Evolutionary conservation across 2,797 vertebrate species (phyloP).

Genomic region (Phrynocephalus vlangalii): DNA sequence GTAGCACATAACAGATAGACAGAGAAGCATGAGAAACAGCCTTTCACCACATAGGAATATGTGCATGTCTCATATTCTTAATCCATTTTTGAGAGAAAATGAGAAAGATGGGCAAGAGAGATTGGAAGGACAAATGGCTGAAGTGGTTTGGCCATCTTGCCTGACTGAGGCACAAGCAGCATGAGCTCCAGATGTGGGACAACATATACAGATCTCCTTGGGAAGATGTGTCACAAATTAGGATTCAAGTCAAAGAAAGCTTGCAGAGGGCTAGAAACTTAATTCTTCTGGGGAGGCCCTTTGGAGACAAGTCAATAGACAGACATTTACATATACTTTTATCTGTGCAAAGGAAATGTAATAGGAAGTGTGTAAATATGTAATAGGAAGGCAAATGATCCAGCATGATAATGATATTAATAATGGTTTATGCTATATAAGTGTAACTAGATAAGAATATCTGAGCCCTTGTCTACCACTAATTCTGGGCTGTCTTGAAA

Average conservation of each 20-base stretch:
- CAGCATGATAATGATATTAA: no score
- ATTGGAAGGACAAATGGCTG: slow-evolving; percentile 4
- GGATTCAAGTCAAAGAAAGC: no score
- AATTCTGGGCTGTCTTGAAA: neutral
- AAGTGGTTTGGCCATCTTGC: slow-evolving; percentile 24
- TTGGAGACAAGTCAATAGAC: no score
- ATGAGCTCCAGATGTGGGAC: slow-evolving; percentile 23
- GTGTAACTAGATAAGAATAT: no score
- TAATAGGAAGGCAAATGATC: neutral
- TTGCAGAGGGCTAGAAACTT: no score
- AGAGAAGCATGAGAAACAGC: no score
- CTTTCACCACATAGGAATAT: neutral
- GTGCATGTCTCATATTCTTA: neutral
- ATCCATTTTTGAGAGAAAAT: neutral
- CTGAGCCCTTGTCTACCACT: neutral
- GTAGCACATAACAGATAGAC: no score
- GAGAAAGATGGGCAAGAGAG: neutral
- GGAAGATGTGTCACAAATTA: neutral
- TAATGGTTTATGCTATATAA: no score
- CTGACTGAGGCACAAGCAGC: neutral
- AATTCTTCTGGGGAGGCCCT: no score
- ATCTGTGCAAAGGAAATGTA: neutral
- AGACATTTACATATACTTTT: no score
- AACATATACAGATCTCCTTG: slow-evolving; percentile 1
- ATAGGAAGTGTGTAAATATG: no score